Evolutionary conservation across 35 echinoderm and acorn worm genomes (phyloP).

Genomic region (Hemicentrotus pulcherrimus): DNA sequence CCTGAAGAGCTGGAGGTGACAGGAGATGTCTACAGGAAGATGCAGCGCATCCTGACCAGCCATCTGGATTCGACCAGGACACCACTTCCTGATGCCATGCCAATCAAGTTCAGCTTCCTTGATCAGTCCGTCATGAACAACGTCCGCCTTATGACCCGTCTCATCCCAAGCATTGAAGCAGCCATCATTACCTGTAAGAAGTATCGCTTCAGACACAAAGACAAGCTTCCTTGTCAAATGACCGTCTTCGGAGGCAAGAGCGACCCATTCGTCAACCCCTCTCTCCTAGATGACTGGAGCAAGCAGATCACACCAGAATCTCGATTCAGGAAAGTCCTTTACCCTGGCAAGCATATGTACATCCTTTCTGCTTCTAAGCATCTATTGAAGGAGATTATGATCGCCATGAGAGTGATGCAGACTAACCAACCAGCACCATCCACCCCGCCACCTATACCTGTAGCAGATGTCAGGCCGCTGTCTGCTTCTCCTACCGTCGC

Average conservation of each 20-base stretch:
- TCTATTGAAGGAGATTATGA: slow-evolving; percentile 72
- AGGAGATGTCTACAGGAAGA: slow-evolving; percentile 67
- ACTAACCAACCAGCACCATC: slow-evolving; percentile 21
- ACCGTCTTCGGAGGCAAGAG: slow-evolving; percentile 83
- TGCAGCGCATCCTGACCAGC: slow-evolving; percentile 67
- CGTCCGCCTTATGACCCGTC: slow-evolving; percentile 69
- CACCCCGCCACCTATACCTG: slow-evolving; percentile 28
- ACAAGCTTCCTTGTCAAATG: slow-evolving; percentile 76
- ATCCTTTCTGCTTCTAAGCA: slow-evolving; percentile 64
- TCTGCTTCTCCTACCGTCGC: background rate
- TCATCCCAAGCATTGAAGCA: slow-evolving; percentile 90
- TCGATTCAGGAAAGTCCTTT: slow-evolving; percentile 79
- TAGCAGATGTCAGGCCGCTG: slow-evolving; percentile 25
- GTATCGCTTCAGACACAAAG: slow-evolving; percentile 83
- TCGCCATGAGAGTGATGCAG: slow-evolving; percentile 55
- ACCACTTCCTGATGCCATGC: slow-evolving; percentile 59
- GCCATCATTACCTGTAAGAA: slow-evolving; percentile 88
- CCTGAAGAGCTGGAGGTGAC: slow-evolving; percentile 88
- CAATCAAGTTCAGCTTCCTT: slow-evolving; percentile 92
- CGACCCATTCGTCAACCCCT: slow-evolving; percentile 80
- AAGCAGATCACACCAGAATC: slow-evolving; percentile 63
- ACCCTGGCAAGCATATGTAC: slow-evolving; percentile 91
- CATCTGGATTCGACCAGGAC: slow-evolving; percentile 57
- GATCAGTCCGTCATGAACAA: slow-evolving; percentile 81
- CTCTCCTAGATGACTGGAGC: slow-evolving; percentile 83